Evolutionary conservation across 2,797 vertebrate species (phyloP).

Genomic region (Gymnothorax javanicus): DNA sequence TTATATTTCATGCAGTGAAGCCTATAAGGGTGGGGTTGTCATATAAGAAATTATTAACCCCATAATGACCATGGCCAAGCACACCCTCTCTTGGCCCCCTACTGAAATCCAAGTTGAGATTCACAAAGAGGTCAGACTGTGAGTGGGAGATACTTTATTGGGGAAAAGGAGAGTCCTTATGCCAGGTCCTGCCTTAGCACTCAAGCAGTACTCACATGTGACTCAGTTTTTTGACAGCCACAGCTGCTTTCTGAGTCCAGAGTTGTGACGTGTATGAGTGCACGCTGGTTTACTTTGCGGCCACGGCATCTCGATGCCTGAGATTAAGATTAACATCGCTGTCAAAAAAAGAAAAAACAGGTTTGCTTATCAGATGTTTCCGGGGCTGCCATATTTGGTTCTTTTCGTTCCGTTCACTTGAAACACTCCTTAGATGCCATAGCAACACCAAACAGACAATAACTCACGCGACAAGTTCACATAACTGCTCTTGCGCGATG

Average conservation of each 20-base stretch:
- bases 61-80: not conserved
- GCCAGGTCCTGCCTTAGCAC: not conserved
- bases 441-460: not conserved
- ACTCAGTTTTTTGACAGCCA: not conserved
- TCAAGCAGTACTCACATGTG: not conserved
- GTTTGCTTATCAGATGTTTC: not conserved
- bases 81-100: not conserved
- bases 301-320: not conserved
- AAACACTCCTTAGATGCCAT: not conserved
- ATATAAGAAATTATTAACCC: not conserved
- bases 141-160: not conserved
- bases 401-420: not conserved
- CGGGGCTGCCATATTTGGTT: slow-evolving; percentile 19
- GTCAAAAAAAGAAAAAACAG: not conserved
- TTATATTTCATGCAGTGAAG: not conserved
- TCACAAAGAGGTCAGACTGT: not conserved
- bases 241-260: not conserved
- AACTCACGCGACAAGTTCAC: not conserved
- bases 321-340: not conserved
- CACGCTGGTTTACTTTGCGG: not conserved
- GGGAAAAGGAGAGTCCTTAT: not conserved
- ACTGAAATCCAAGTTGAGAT: not conserved
- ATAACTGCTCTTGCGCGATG: not conserved
- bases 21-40: not conserved
- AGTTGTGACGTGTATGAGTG: not conserved